Conservation (phyloP, 2,888 invertebrate species). For the Athetis lepigone region DNA sequence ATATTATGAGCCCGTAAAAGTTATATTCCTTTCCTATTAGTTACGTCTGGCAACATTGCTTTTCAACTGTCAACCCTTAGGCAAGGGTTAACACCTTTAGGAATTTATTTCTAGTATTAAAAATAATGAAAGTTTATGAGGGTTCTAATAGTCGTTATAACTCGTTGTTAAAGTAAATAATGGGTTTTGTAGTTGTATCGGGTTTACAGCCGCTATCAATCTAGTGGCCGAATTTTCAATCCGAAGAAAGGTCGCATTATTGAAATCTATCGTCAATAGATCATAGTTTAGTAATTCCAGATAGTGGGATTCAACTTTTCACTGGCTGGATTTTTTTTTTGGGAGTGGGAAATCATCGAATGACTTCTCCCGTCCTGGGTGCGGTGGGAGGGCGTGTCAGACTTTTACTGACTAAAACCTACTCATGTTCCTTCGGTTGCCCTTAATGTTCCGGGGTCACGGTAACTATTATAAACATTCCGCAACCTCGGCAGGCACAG, state of each 20-base stretch:
- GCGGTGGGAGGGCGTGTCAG: too few relatives aligned
- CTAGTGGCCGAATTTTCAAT: neutral
- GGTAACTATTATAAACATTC: too few relatives aligned
- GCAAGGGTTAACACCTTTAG: slow-evolving; percentile 34
- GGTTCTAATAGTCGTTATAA: slow-evolving; percentile 33
- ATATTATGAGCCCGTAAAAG: slow-evolving; percentile 40
- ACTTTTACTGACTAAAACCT: too few relatives aligned
- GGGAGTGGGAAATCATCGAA: too few relatives aligned
- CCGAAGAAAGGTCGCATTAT: neutral
- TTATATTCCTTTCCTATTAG: slow-evolving; percentile 22
- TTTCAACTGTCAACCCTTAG: slow-evolving; percentile 28
- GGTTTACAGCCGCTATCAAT: neutral
- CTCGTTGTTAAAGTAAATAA: slow-evolving; percentile 32
- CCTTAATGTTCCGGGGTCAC: too few relatives aligned
- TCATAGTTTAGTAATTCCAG: neutral
- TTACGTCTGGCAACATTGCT: slow-evolving; percentile 44
- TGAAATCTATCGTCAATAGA: neutral
- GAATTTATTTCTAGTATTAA: slow-evolving; percentile 48
- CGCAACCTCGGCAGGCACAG: neutral
- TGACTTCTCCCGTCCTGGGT: too few relatives aligned
- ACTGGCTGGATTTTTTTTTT: neutral
- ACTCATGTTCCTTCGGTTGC: too few relatives aligned
- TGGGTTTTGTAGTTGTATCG: slow-evolving; percentile 17
- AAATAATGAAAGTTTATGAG: slow-evolving; percentile 54
- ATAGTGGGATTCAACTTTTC: neutral